Percentiles rank a stretch among this genome's conserved stretches.
phyloP scores from a whole-genome alignment of 1,140 invertebrate genomes.

The Heterodera schachtii region DNA sequence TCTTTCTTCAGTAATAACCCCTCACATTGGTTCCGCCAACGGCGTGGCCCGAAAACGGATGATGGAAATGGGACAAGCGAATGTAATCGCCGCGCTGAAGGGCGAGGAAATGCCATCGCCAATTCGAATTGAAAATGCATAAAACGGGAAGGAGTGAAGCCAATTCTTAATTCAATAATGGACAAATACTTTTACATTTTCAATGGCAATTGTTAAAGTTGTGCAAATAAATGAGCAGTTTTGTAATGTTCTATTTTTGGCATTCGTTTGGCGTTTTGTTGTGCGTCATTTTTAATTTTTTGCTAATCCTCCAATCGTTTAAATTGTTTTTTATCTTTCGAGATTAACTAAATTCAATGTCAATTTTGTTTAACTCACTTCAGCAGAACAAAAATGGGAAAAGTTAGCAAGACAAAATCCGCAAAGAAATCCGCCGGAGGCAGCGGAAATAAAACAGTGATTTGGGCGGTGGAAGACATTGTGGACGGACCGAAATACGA shows the following conservation, averaged over 20 bases:
- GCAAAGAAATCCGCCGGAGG: background rate
- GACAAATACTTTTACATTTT: no score
- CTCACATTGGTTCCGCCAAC: conserved; percentile 42
- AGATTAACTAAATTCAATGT: background rate
- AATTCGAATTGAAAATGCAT: conserved; percentile 15
- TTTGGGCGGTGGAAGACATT: conserved; percentile 29
- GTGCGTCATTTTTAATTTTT: background rate
- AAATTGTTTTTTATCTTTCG: background rate
- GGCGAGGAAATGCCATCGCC: conserved; percentile 38
- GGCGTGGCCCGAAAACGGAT: conserved; percentile 16
- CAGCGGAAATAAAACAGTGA: background rate
- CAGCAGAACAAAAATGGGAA: background rate
- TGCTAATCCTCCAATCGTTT: background rate
- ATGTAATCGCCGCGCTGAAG: conserved; percentile 31
- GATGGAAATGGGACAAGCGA: conserved; percentile 35
- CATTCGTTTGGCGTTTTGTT: background rate
- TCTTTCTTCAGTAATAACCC: conserved; percentile 15
- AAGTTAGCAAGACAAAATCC: background rate
- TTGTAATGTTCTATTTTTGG: no score
- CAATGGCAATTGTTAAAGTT: no score
- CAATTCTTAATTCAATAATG: no score
- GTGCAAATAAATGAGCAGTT: no score
- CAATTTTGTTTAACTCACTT: background rate
- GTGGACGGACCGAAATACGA: conserved; percentile 28
- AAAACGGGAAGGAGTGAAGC: background rate